phyloP scores from a whole-genome alignment of 2,797 vertebrate species.

The Dipus sagitta region DNA sequence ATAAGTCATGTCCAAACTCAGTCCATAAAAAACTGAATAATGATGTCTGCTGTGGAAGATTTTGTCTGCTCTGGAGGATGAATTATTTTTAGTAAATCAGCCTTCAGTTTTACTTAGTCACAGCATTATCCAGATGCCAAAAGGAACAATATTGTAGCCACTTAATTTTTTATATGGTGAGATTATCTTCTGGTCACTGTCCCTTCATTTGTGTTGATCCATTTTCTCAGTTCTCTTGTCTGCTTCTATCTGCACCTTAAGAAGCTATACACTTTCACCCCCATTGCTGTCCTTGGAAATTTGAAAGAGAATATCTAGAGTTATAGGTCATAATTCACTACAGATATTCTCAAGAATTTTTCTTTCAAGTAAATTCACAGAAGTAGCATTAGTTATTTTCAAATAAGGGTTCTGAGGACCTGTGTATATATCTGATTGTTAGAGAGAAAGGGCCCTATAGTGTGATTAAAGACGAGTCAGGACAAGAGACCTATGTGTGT shows the following conservation, averaged over 20 bases:
- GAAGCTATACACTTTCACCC: background rate
- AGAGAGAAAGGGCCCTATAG: background rate
- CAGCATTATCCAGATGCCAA: conserved; percentile 35
- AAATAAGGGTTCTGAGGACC: background rate
- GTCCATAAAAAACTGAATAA: conserved; percentile 47
- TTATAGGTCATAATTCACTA: conserved; percentile 29
- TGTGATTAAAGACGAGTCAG: background rate
- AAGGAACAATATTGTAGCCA: conserved; percentile 28
- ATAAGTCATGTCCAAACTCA: conserved; percentile 56
- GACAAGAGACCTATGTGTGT: background rate
- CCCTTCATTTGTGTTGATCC: background rate
- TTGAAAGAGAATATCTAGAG: conserved; percentile 36
- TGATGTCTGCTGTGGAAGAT: conserved; percentile 38
- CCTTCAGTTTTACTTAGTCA: conserved; percentile 52
- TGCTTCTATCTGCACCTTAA: conserved; percentile 29
- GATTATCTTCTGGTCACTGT: conserved; percentile 43
- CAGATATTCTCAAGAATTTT: background rate
- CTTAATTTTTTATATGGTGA: conserved; percentile 56
- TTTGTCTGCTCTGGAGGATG: background rate
- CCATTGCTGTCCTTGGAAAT: conserved; percentile 17
- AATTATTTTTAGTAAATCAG: conserved; percentile 55
- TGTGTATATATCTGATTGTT: background rate
- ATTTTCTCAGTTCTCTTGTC: conserved; percentile 62
- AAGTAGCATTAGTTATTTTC: background rate
- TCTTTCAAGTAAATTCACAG: conserved; percentile 2